Evolutionary conservation across 2,888 invertebrate genomes (phyloP), one percentile per base, ranked within the genome.

Genomic region (Listrodromus nycthemerus): DNA sequence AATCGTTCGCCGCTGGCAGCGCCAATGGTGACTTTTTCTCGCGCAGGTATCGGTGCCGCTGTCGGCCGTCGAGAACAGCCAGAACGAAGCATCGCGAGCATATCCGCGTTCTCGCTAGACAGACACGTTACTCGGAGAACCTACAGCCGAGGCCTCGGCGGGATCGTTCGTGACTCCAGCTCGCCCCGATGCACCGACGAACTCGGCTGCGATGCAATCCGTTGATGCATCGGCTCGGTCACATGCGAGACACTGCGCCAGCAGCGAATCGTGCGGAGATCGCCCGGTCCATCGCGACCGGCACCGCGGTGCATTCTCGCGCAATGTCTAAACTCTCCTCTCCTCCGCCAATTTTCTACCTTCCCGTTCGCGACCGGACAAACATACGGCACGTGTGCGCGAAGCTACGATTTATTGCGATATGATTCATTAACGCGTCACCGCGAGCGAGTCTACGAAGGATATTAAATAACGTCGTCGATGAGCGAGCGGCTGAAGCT

Each of bases 81-180:
- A 74, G n/a, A 21, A 1, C 33, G 69, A 70, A 37, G 50, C 48
- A 70, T 78, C 73, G 48, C 19, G 76, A 71, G 73, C 80, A 69
- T 80, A 77, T 83, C 80, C 80, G 83, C 80, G 77, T 80, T 84
- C 83, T 70, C 77, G 76, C 52, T 52, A 63, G 80, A 73, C 80
- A 73, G 73, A 6, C 67, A 76, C 83, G 69, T 83, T 83, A 77
- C 71, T 83, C 83, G 73, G 41, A 67, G 30, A 48, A 67, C 41
- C 16, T 63, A 41, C 48, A n/a, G 41, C 41, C 74, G 41, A 63
- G 50, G 50, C 37, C 30, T 45, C 66, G 19, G 52, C 71, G 61
- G 27, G 67, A 58, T 78, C 52, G 65, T 52, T 70, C 70, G 61
- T 61, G 61, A 61, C 61, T 61, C 16, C 27, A 30, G 27, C 61